Percentiles rank a stretch among this genome's conserved stretches.
Conservation (phyloP, 2,888 invertebrate genomes). For the Macrophya annulata region DNA sequence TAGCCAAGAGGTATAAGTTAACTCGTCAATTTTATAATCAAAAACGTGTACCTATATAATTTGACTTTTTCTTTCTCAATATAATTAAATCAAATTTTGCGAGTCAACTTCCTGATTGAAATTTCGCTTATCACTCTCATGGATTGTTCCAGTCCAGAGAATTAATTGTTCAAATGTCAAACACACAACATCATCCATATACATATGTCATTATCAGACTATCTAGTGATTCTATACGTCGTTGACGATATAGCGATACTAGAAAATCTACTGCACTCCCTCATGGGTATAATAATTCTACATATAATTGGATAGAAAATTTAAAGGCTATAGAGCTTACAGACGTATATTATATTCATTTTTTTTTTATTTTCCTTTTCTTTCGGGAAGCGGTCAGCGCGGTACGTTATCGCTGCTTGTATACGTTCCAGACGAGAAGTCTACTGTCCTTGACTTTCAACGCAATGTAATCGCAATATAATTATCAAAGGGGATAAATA, state of each 20-base stretch:
- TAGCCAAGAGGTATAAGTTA: not conserved
- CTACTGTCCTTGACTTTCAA: not conserved
- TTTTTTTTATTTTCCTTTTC: not conserved
- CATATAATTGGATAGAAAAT: not conserved
- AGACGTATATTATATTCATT: not conserved
- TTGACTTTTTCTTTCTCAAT: not conserved
- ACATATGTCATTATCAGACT: slow-evolving; percentile 9
- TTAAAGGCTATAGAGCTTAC: not conserved
- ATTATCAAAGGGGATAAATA: not conserved
- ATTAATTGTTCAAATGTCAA: slow-evolving; percentile 35
- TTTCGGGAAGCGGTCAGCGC: slow-evolving; percentile 9
- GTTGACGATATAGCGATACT: not conserved
- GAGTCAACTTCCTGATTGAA: not conserved
- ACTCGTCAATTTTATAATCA: not conserved
- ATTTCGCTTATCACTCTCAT: not conserved
- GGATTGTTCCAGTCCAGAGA: not conserved
- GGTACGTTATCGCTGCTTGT: not conserved
- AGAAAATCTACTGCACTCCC: not conserved
- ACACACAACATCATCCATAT: not conserved
- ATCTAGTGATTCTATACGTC: not conserved
- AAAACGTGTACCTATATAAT: not conserved
- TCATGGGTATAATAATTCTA: slow-evolving; percentile 15
- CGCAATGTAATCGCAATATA: not conserved
- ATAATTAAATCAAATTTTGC: not conserved
- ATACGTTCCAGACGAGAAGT: slow-evolving; percentile 8